Evolutionary conservation across 2,888 invertebrate genomes (phyloP), one percentile per base, ranked within the genome.

Genomic region (Meghimatium bilineatum): DNA sequence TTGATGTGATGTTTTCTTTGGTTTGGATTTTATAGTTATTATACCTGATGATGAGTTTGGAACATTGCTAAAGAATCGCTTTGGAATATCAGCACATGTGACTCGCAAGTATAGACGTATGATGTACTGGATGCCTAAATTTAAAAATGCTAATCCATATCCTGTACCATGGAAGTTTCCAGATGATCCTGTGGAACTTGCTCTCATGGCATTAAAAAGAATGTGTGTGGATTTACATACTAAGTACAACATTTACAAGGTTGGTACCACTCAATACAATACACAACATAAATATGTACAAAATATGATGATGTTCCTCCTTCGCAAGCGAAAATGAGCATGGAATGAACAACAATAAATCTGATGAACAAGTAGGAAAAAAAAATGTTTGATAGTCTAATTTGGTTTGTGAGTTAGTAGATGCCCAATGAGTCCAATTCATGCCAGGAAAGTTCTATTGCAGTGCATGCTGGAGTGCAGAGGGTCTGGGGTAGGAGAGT

Each of bases 31-130:
- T 87, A 8, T 81, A 96, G 96, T 95, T 86, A 97, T 99, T 2
- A 96, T 97, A 89, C 98, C 99, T 0, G 99, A 99, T 93, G 95
- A 95, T 84, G 98, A 99, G 94, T 95, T 97, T 94, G 96, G 98
- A 91, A 95, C 95, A 80, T 96, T 97, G 93, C 94, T 99, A 17
- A 91, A 96, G 0, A 97, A 96, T 90, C 95, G 96, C 76, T 99
- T 99, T 94, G 99, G 99, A 0, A 94, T 96, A 87, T 91, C 93
- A 83, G 96, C 96, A 0, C 94, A 94, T 88, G 95, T 94, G 0
- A 92, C 94, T 80, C 92, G 93, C 69, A 95, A 95, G 87, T 94
- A 93, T 84, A 94, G 93, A 78, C 92, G 95, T 66, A 95, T 95
- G 95, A 91, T 95, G 89, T 95, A 95, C 90, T 96, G 95, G 95